These are phyloP conservation scores for Lepidurus apus DNA, from an alignment of 1,140 invertebrate genomes.

Conservation along the genomic window DNA sequence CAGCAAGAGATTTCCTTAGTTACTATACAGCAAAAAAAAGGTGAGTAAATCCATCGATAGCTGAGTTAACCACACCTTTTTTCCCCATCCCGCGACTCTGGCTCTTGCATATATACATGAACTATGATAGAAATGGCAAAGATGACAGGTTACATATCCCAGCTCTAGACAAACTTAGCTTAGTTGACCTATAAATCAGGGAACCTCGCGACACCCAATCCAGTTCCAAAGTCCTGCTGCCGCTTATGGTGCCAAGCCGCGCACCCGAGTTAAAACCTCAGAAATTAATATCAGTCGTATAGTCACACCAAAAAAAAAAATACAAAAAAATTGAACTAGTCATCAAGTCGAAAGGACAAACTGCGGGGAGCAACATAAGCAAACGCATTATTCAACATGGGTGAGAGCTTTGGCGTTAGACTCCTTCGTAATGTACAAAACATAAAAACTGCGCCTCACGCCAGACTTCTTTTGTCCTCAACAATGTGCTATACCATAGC, in stretches of 20 bases:
- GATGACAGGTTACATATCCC: conserved; percentile 14
- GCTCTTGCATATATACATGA: conserved; percentile 18
- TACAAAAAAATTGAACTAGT: neutral
- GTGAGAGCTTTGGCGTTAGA: neutral
- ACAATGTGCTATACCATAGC: too few species aligned
- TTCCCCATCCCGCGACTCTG: neutral
- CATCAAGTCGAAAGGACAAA: neutral
- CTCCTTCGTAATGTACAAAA: neutral
- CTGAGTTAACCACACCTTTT: neutral
- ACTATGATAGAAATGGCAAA: conserved; percentile 8
- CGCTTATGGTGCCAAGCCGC: neutral
- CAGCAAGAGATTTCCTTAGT: neutral
- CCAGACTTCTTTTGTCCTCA: too few species aligned
- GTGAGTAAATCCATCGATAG: neutral
- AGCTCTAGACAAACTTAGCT: neutral
- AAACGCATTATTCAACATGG: too few species aligned
- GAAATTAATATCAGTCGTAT: conserved; percentile 5
- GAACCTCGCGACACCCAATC: neutral
- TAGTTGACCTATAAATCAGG: neutral
- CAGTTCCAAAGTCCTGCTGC: neutral
- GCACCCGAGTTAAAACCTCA: neutral
- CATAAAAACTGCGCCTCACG: neutral
- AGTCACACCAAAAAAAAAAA: neutral
- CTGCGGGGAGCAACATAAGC: neutral
- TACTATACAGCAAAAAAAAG: neutral